A percentile compares a stretch with the other conserved stretches of the same genome.
These are phyloP conservation scores for Neotragus pygmaeus DNA, from an alignment of 2,113 vertebrate genomes.

Conservation along the genomic window DNA sequence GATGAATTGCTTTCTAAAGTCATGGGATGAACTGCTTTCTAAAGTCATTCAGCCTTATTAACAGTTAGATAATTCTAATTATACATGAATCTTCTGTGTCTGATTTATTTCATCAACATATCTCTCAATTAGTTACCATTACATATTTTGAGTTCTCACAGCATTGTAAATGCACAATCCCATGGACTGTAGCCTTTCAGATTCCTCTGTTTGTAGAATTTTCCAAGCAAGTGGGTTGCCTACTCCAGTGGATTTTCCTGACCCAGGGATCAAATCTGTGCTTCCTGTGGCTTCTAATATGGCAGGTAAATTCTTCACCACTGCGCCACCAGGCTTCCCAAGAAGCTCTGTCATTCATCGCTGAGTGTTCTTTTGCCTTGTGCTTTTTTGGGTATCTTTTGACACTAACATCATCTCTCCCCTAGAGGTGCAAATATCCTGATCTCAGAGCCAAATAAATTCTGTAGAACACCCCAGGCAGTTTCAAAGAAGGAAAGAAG, in stretches of 20 bases:
- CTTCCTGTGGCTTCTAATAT: background rate
- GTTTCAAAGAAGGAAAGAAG: background rate
- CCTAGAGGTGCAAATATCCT: background rate
- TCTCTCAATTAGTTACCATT: background rate
- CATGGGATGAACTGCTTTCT: background rate
- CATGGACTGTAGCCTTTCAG: background rate
- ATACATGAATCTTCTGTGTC: background rate
- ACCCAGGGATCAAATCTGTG: background rate
- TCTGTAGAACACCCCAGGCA: background rate
- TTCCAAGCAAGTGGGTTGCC: background rate
- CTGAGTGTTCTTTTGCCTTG: background rate
- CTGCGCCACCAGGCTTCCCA: background rate
- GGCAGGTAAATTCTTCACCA: background rate
- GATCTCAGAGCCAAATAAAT: background rate
- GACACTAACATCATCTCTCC: background rate
- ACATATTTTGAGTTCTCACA: background rate
- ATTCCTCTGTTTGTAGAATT: background rate
- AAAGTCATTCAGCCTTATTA: background rate
- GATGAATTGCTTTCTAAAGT: background rate
- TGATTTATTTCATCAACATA: background rate
- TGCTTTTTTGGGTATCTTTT: background rate
- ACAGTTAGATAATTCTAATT: background rate
- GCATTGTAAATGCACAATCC: background rate
- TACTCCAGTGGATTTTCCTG: background rate
- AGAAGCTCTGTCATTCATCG: background rate